Evolutionary conservation across 2,888 invertebrate species (phyloP), one percentile per base, ranked within the genome.

Genomic region (Nebria salina): DNA sequence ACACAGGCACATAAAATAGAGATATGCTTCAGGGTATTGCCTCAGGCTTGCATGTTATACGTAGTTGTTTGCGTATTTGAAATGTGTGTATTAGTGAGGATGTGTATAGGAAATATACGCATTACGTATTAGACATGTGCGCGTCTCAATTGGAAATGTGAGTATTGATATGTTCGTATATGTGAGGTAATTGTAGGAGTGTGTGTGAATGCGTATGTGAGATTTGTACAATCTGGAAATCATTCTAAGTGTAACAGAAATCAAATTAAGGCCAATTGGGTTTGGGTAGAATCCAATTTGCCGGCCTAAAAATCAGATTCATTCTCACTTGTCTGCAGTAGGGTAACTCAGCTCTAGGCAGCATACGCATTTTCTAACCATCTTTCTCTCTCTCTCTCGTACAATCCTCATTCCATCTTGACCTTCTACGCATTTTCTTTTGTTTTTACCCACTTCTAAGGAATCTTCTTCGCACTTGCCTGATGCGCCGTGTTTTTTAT

Each of bases 241-340:
- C 75, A 81, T 81, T 70, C 65, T 70, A 76, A 72, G 70, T 76
- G 70, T 64, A 75, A 42, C 75, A 75, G 70, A 76, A 81, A 76
- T 76, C 54, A 41, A 75, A 81, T 81, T 76, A 81, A 70, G 72
- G 72, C 72, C 75, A 81, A 81, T 76, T 75, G 80, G 41, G 76
- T 81, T 75, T 68, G 64, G 34, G 43, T 54, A 54, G 42, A 76
- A 81, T 81, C 75, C 34, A 80, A 80, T 80, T 80, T 80, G 26
- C 66, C 73, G 66, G 68, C 43, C 75, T 65, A 80, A 80, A 80
- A 80, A 75, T 75, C 75, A 80, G 79, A 80, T 80, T 80, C 75
- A 80, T 75, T 74, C 25, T 64, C 79, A 75, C 75, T 73, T 75
- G 75, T 64, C 54, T 75, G 74, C 79, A 79, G 74, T 74, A 43